phyloP scores from a whole-genome alignment of 2,888 invertebrate genomes.

The Caenorhabditis macrosperma region DNA sequence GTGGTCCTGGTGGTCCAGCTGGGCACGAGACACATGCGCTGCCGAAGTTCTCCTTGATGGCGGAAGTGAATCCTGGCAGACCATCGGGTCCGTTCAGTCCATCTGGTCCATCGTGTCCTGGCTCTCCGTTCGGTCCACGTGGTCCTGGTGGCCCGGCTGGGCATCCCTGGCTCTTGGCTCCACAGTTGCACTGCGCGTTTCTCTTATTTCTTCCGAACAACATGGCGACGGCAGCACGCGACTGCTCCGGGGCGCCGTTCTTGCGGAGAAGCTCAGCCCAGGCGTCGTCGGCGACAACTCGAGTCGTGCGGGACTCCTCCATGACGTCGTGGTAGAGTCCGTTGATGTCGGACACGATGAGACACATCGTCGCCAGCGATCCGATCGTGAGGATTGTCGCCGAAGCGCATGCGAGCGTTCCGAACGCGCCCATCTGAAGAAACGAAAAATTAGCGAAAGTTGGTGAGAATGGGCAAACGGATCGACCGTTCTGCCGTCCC shows the following conservation, averaged over 20 bases:
- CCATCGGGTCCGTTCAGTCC: conserved; percentile 46
- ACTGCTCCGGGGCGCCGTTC: conserved; percentile 44
- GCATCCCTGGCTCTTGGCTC: conserved; percentile 55
- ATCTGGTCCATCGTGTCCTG: conserved; percentile 51
- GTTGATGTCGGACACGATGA: conserved; percentile 58
- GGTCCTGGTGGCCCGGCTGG: conserved; percentile 64
- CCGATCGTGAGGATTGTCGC: conserved; percentile 59
- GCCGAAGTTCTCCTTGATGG: conserved; percentile 41
- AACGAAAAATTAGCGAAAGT: neutral
- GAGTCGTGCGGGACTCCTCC: conserved; percentile 49
- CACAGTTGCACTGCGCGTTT: conserved; percentile 58
- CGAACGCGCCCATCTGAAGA: conserved; percentile 58
- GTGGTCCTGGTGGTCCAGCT: conserved; percentile 59
- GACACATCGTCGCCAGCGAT: conserved; percentile 55
- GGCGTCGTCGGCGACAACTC: conserved; percentile 57
- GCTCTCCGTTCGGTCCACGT: conserved; percentile 54
- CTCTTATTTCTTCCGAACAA: conserved; percentile 58
- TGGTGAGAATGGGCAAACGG: neutral
- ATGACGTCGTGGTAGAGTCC: conserved; percentile 61
- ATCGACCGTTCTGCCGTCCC: neutral
- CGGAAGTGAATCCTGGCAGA: conserved; percentile 23
- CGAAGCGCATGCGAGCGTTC: conserved; percentile 57
- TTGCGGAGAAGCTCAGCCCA: conserved; percentile 59
- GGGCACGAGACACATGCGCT: conserved; percentile 50
- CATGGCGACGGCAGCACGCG: conserved; percentile 43